These are phyloP conservation scores for Platichthys stellatus DNA, from an alignment of 2,113 vertebrate genomes.

Conservation along the genomic window DNA sequence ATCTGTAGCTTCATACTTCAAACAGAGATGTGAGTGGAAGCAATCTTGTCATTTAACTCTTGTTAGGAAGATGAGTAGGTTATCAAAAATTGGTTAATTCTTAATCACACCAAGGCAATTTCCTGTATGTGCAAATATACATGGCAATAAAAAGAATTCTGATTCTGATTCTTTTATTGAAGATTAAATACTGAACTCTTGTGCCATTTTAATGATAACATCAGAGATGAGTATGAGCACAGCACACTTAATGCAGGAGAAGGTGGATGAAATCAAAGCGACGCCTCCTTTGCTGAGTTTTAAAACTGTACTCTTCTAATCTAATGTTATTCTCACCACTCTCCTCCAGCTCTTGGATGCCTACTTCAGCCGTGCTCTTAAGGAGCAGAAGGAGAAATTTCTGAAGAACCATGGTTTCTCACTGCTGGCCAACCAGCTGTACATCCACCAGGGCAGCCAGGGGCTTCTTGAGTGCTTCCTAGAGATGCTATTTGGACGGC, in stretches of 20 bases:
- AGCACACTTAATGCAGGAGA: not conserved
- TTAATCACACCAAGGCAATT: too few relatives aligned
- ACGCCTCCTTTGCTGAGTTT: not conserved
- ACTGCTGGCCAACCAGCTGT: slow-evolving; percentile 96
- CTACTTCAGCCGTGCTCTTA: slow-evolving; percentile 93
- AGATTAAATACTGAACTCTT: not conserved
- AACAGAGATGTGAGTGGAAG: not conserved
- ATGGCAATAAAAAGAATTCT: too few relatives aligned
- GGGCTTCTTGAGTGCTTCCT: slow-evolving; percentile 92
- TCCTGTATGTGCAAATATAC: too few relatives aligned
- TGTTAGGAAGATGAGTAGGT: not conserved
- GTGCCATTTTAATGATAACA: not conserved
- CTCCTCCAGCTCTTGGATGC: slow-evolving; percentile 89
- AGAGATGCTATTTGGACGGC: slow-evolving; percentile 92
- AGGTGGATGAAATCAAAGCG: not conserved
- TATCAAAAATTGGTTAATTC: too few relatives aligned
- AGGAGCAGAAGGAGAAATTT: slow-evolving; percentile 97
- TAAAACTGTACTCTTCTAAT: not conserved
- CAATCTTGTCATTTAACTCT: not conserved
- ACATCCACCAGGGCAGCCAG: slow-evolving; percentile 93
- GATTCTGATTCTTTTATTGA: too few relatives aligned
- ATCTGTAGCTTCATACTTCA: not conserved
- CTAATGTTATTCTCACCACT: slow-evolving; percentile 5
- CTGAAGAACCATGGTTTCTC: slow-evolving; percentile 97
- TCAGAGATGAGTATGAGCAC: not conserved